These are phyloP conservation scores for Dastarcus helophoroides DNA, from an alignment of 2,888 invertebrate genomes.

Conservation along the genomic window DNA sequence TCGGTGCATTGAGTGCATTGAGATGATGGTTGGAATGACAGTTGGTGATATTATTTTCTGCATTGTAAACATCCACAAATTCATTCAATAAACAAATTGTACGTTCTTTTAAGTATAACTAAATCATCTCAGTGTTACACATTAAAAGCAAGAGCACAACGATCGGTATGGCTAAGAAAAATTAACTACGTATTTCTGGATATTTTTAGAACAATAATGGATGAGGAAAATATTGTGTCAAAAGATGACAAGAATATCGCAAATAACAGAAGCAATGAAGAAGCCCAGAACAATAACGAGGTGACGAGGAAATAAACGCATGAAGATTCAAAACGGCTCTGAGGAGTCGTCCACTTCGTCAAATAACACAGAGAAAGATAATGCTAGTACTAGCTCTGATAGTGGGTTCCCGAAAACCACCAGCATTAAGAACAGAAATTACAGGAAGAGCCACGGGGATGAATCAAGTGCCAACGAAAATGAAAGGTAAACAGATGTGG, in stretches of 20 bases:
- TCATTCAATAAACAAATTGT: too few relatives aligned
- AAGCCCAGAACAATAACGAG: constrained; percentile 7
- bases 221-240: constrained; percentile 21
- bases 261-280: too few relatives aligned
- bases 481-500: constrained; percentile 15
- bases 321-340: constrained; percentile 22
- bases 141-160: too few relatives aligned
- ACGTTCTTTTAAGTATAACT: too few relatives aligned
- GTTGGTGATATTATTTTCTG: too few relatives aligned
- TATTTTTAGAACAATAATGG: constrained; percentile 28
- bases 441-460: constrained; percentile 19
- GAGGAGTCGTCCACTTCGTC: constrained; percentile 18
- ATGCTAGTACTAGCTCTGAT: constrained; percentile 24
- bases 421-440: constrained; percentile 23
- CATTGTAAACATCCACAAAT: too few relatives aligned
- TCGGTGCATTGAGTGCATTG: too few relatives aligned
- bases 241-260: constrained; percentile 20
- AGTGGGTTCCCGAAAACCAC: constrained; percentile 21
- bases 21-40: too few relatives aligned
- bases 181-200: constrained; percentile 7
- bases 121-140: too few relatives aligned
- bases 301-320: constrained; percentile 20
- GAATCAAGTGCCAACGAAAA: constrained; percentile 17
- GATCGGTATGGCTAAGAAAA: constrained; percentile 4
- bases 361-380: constrained; percentile 21